Evolutionary conservation across 2,113 vertebrate species (phyloP).

Genomic region (Tetrao urogallus): DNA sequence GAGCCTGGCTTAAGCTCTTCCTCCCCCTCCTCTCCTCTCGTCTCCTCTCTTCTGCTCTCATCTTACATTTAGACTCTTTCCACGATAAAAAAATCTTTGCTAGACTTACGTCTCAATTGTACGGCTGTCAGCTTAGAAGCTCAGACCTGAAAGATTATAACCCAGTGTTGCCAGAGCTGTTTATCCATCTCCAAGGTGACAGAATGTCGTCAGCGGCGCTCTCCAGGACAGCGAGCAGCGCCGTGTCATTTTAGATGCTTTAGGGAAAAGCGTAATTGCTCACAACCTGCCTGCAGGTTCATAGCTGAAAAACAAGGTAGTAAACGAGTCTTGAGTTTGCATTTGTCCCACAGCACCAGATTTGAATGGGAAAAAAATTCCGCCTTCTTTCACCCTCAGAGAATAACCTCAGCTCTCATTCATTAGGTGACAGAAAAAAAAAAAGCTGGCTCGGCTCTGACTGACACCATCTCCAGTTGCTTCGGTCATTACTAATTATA

Average conservation of each 20-base stretch:
- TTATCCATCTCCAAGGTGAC: slow-evolving; percentile 71
- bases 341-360: background rate
- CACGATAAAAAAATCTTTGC: background rate
- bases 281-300: slow-evolving; percentile 35
- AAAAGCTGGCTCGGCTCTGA: slow-evolving; percentile 17
- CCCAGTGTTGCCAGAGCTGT: slow-evolving; percentile 50
- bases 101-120: background rate
- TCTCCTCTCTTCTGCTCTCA: background rate
- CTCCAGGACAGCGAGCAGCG: slow-evolving; percentile 10
- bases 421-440: slow-evolving; percentile 38
- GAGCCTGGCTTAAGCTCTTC: background rate
- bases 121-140: background rate
- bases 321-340: slow-evolving; percentile 12
- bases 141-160: slow-evolving; percentile 50
- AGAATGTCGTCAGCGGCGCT: slow-evolving; percentile 49
- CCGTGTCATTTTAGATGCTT: slow-evolving; percentile 27
- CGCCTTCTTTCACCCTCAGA: background rate
- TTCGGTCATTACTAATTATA: slow-evolving; percentile 71
- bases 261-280: slow-evolving; percentile 46
- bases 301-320: slow-evolving; percentile 11
- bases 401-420: slow-evolving; percentile 46
- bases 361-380: slow-evolving; percentile 32
- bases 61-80: background rate
- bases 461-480: slow-evolving; percentile 68
- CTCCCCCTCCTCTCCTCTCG: background rate